Percentiles rank a stretch among this genome's conserved stretches.
Evolutionary conservation across 2,797 vertebrate genomes (phyloP).

Genomic region (Oreonectes daqikongensis): DNA sequence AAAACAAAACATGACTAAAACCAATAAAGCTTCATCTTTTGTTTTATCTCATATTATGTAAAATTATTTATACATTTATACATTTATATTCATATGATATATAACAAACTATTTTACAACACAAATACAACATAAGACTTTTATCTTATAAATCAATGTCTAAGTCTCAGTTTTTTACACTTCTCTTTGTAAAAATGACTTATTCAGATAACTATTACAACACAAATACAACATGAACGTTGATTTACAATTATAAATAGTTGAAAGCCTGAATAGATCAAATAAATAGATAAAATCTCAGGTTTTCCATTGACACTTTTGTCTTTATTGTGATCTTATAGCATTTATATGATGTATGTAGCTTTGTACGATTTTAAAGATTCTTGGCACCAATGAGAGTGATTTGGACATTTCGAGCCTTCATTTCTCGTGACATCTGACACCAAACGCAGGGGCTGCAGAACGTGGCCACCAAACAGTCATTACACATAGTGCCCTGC

Average conservation of each 20-base stretch:
- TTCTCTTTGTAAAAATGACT: too few species aligned
- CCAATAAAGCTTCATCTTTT: neutral
- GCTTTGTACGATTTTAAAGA: neutral
- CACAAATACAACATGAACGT: too few species aligned
- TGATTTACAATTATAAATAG: too few species aligned
- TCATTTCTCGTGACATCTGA: conserved; percentile 78
- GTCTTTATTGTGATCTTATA: neutral
- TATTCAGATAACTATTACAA: too few species aligned
- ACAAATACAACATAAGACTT: neutral
- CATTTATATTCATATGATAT: neutral
- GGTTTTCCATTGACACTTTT: neutral
- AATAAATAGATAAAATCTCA: neutral
- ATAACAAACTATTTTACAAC: neutral
- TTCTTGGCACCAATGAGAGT: conserved; percentile 56
- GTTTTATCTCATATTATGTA: too few species aligned
- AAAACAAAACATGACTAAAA: neutral
- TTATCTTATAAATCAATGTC: too few species aligned
- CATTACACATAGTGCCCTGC: conserved; percentile 68
- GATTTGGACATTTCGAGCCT: conserved; percentile 59
- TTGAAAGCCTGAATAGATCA: too few species aligned
- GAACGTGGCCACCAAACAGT: conserved; percentile 68
- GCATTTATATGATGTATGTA: neutral
- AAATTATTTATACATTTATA: too few species aligned
- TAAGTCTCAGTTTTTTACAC: too few species aligned
- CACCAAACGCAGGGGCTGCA: conserved; percentile 72